Evolutionary conservation across 2,888 invertebrate species (phyloP).

Genomic region (Trissolcus japonicus): DNA sequence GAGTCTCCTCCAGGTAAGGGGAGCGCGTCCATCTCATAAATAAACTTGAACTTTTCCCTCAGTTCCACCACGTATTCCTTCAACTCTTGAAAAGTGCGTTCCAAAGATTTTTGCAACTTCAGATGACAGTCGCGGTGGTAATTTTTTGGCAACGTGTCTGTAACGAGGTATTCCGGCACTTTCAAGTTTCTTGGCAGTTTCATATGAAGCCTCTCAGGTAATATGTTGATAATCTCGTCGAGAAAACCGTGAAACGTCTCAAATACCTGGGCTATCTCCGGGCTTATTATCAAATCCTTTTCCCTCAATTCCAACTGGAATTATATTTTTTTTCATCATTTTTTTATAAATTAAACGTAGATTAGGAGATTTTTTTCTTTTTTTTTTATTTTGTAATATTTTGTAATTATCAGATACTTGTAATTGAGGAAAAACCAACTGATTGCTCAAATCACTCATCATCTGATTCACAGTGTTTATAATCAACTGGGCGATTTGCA

Average conservation of each 20-base stretch:
- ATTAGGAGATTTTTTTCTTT: not conserved
- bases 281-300: slow-evolving; percentile 19
- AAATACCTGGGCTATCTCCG: slow-evolving; percentile 7
- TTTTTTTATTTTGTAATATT: slow-evolving; percentile 2
- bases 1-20: slow-evolving; percentile 48
- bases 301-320: slow-evolving; percentile 22
- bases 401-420: slow-evolving; percentile 57
- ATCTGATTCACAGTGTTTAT: slow-evolving; percentile 66
- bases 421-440: slow-evolving; percentile 62
- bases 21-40: slow-evolving; percentile 79
- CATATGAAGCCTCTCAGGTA: slow-evolving; percentile 65
- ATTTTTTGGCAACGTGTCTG: slow-evolving; percentile 63
- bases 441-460: slow-evolving; percentile 61
- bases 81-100: slow-evolving; percentile 79
- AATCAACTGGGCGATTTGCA: slow-evolving; percentile 64
- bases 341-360: not conserved
- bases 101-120: slow-evolving; percentile 78
- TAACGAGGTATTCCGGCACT: slow-evolving; percentile 60
- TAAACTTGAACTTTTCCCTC: slow-evolving; percentile 78
- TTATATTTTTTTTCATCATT: not conserved
- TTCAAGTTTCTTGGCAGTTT: slow-evolving; percentile 68
- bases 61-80: slow-evolving; percentile 78
- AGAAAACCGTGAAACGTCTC: slow-evolving; percentile 63
- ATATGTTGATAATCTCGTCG: slow-evolving; percentile 64
- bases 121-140: slow-evolving; percentile 77